These are phyloP conservation scores for Trigoniulus corallinus DNA, from an alignment of 1,140 invertebrate species.

Conservation along the genomic window DNA sequence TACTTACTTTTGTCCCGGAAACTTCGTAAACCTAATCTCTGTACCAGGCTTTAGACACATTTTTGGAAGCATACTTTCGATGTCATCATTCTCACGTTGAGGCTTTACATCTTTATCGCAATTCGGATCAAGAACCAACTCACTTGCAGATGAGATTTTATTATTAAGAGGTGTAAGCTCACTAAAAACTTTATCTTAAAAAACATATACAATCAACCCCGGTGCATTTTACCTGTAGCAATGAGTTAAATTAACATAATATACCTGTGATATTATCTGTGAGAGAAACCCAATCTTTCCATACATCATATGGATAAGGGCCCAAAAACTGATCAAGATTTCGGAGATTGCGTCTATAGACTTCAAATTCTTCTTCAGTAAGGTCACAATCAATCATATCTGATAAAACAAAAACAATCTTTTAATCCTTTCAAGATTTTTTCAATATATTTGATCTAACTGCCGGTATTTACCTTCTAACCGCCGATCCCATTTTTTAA, in stretches of 20 bases:
- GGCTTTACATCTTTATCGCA: constrained; percentile 6
- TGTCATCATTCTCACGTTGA: background rate
- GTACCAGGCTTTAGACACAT: constrained; percentile 61
- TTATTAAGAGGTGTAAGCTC: constrained; percentile 18
- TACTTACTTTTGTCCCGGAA: constrained; percentile 48
- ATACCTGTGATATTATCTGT: constrained; percentile 51
- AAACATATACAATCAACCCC: background rate
- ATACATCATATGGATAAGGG: constrained; percentile 79
- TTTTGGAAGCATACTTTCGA: constrained; percentile 42
- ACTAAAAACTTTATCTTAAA: constrained; percentile 12
- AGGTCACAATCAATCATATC: constrained; percentile 31
- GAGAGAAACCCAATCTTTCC: constrained; percentile 68
- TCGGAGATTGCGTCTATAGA: constrained; percentile 49
- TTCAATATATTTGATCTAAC: constrained; percentile 2
- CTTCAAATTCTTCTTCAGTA: constrained; percentile 23
- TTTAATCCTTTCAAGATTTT: constrained; percentile 1
- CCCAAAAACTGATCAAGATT: constrained; percentile 68
- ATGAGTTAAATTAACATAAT: background rate
- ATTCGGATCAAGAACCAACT: constrained; percentile 8
- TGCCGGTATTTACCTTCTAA: constrained; percentile 23
- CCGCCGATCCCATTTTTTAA: constrained; percentile 61
- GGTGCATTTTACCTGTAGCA: background rate
- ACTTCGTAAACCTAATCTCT: constrained; percentile 53
- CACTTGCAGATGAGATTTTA: constrained; percentile 4
- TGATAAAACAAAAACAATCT: constrained; percentile 12